phyloP scores from a whole-genome alignment of 2,797 vertebrate genomes.

The Cynopterus sphinx region DNA sequence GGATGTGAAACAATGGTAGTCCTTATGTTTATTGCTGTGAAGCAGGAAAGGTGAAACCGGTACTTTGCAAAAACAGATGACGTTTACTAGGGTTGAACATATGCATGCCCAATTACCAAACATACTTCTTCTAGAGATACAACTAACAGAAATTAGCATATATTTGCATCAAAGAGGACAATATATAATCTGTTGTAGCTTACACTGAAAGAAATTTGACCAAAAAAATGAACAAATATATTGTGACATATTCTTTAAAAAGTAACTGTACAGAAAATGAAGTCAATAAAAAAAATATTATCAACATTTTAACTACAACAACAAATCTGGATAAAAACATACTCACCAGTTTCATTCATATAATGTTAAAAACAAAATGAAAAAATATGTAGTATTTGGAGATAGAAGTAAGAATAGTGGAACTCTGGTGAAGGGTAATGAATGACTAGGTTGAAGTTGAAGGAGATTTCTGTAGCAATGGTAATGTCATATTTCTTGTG shows the following conservation, averaged over 20 bases:
- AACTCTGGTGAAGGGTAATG: not conserved
- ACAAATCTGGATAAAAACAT: not conserved
- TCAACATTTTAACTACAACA: not conserved
- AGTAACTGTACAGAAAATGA: not conserved
- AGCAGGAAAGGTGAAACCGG: not conserved
- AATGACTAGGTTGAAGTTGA: not conserved
- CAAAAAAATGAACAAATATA: not conserved
- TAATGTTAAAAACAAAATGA: not conserved
- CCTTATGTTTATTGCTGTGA: not conserved
- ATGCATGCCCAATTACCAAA: not conserved
- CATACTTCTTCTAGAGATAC: too few species aligned
- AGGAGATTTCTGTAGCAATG: not conserved
- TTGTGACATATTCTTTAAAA: not conserved
- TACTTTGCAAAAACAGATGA: not conserved
- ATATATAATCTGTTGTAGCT: not conserved
- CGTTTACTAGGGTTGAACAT: not conserved
- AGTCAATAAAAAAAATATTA: not conserved
- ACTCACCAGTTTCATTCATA: not conserved
- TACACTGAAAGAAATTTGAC: not conserved
- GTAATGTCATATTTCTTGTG: not conserved
- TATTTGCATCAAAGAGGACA: not conserved
- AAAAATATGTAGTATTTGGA: not conserved
- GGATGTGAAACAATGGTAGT: not conserved
- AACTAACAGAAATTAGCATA: not conserved
- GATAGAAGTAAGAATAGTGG: not conserved